Evolutionary conservation across 2,888 invertebrate genomes (phyloP), one percentile per base, ranked within the genome.

Genomic region (Cecidostiba fungosa): DNA sequence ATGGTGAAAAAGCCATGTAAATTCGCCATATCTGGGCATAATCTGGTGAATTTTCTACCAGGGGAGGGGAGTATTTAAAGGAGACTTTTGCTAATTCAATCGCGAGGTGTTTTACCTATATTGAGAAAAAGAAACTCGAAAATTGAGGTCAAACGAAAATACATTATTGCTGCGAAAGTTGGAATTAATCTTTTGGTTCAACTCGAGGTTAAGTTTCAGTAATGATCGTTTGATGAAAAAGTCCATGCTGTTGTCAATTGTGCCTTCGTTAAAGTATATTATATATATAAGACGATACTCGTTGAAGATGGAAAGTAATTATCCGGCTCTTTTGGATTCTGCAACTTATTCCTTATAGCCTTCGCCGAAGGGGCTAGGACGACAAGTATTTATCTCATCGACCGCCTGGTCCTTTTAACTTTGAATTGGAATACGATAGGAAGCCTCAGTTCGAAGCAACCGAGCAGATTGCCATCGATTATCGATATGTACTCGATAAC

Each of bases 381-480:
- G n/a, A 39, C 39, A 82, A 80, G 74, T 72, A 82, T 82, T 82
- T 82, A 82, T 82, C 74, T 39, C 81, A 66, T 62, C 43, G 66
- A 3, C 62, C 26, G 39, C 3, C 62, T 66, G 39, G 73, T 82
- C 74, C 81, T 82, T 82, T 82, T 62, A 82, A 82, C 62, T 82
- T 74, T 73, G 32, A n/a, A 82, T 82, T 66, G 74, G 43, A 82
- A 82, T 82, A 74, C 74, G 73, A 74, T 74, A 72, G 12, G 14
- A 1, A 26, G 32, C 69, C 19, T 3, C 62, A 47, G 59, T 29
- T 29, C 62, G 8, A 82, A 62, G 62, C 74, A 66, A 74, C 62
- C 81, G 62, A 62, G 47, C 26, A 74, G 66, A 82, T 82, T 82
- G 81, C 66, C 43, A 82, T 82, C 81, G 81, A 82, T 74, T 74